Conservation (phyloP, 2,797 vertebrate species). For the Margarornis squamiger region DNA sequence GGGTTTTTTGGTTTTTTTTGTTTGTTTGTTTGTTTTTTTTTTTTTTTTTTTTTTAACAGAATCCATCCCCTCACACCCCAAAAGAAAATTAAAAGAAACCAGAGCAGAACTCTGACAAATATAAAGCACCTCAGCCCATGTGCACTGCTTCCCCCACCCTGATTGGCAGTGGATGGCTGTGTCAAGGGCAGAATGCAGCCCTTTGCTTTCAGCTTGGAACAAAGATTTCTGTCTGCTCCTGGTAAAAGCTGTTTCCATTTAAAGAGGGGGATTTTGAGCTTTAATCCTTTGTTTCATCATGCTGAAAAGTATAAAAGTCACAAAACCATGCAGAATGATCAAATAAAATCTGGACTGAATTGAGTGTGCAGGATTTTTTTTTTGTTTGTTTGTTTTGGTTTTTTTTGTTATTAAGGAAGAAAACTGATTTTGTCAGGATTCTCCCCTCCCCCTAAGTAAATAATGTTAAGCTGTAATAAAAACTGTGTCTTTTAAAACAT, state of each 20-base stretch:
- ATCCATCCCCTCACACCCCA: not conserved
- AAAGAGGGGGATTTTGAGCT: not conserved
- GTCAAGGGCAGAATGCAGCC: not conserved
- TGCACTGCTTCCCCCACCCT: not conserved
- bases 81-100: not conserved
- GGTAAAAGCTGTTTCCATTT: slow-evolving; percentile 4
- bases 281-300: slow-evolving; percentile 38
- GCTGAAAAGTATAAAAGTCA: not conserved
- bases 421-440: not conserved
- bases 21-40: too few relatives aligned
- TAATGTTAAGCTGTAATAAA: slow-evolving; percentile 55
- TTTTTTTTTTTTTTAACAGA: not conserved
- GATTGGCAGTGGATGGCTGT: not conserved
- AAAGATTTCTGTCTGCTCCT: not conserved
- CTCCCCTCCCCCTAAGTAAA: slow-evolving; percentile 5
- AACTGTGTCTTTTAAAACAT: slow-evolving; percentile 38
- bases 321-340: slow-evolving; percentile 21
- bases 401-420: not conserved
- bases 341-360: slow-evolving; percentile 57
- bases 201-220: not conserved
- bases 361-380: not conserved
- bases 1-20: not conserved
- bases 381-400: not conserved
- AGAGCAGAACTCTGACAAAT: not conserved
- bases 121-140: not conserved